phyloP scores from a whole-genome alignment of 2,888 invertebrate species.

The Tenodera sinensis region DNA sequence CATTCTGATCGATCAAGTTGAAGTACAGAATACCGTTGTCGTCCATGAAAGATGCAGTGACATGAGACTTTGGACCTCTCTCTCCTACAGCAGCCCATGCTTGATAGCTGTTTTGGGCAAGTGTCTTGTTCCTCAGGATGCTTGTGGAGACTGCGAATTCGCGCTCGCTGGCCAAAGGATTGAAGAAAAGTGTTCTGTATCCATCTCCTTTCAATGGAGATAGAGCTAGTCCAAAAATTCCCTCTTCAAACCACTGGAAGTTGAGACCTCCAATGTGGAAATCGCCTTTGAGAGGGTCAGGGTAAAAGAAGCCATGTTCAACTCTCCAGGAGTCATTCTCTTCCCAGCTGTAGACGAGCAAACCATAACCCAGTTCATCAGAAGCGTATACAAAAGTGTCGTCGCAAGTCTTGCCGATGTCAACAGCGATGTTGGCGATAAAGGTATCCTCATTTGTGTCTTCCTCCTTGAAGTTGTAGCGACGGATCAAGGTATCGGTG shows the following conservation, averaged over 20 bases:
- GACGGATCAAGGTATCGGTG: slow-evolving; percentile 65
- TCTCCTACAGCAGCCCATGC: slow-evolving; percentile 55
- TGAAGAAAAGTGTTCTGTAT: slow-evolving; percentile 70
- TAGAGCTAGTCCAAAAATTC: slow-evolving; percentile 73
- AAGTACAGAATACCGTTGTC: slow-evolving; percentile 72
- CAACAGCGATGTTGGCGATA: slow-evolving; percentile 83
- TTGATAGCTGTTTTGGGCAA: slow-evolving; percentile 64
- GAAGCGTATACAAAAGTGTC: slow-evolving; percentile 77
- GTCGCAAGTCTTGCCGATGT: slow-evolving; percentile 67
- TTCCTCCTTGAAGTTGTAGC: slow-evolving; percentile 58
- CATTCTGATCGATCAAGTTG: slow-evolving; percentile 75
- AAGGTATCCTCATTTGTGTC: slow-evolving; percentile 75
- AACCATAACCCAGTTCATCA: slow-evolving; percentile 77
- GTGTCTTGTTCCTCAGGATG: slow-evolving; percentile 64
- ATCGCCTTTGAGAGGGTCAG: slow-evolving; percentile 75
- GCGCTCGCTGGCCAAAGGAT: slow-evolving; percentile 71
- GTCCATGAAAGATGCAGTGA: slow-evolving; percentile 71
- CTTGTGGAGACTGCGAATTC: slow-evolving; percentile 77
- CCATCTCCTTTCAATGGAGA: slow-evolving; percentile 65
- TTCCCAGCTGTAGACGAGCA: slow-evolving; percentile 75
- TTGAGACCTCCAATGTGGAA: slow-evolving; percentile 71
- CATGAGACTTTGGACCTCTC: slow-evolving; percentile 64
- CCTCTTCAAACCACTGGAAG: slow-evolving; percentile 82
- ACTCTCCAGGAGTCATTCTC: slow-evolving; percentile 72
- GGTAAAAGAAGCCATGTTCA: slow-evolving; percentile 72